Evolutionary conservation across 1,140 invertebrate species (phyloP).

Genomic region (Leptinotarsa lineolata): DNA sequence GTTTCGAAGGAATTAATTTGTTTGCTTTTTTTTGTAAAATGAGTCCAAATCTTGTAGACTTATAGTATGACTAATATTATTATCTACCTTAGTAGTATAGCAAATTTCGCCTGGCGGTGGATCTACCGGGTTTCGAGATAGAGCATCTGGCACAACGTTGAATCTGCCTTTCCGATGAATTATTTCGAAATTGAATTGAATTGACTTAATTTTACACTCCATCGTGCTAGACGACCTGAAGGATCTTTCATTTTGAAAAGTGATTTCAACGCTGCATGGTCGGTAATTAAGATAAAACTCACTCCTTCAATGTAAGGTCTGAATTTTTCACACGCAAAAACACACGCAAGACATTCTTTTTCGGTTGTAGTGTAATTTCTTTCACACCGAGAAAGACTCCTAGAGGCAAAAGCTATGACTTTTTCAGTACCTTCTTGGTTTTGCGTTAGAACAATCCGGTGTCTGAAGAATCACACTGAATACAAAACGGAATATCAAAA

Average conservation of each 20-base stretch:
- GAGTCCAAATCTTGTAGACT: slow-evolving; percentile 5
- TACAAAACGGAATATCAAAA: slow-evolving; percentile 33
- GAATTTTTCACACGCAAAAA: slow-evolving; percentile 34
- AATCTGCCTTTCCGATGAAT: slow-evolving; percentile 25
- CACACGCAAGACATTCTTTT: slow-evolving; percentile 31
- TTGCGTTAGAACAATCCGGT: slow-evolving; percentile 41
- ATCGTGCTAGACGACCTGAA: slow-evolving; percentile 37
- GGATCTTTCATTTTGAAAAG: slow-evolving; percentile 28
- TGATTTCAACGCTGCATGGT: slow-evolving; percentile 25
- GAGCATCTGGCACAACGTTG: slow-evolving; percentile 31
- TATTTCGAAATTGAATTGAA: slow-evolving; percentile 26
- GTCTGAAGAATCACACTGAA: slow-evolving; percentile 46
- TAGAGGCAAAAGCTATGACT: slow-evolving; percentile 58
- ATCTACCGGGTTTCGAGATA: slow-evolving; percentile 28
- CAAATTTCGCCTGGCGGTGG: background rate
- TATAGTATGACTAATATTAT: background rate
- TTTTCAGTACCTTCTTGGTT: slow-evolving; percentile 46
- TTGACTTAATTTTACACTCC: slow-evolving; percentile 25
- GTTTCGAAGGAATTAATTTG: slow-evolving; percentile 14
- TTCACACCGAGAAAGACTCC: slow-evolving; percentile 48
- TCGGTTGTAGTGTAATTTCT: slow-evolving; percentile 32
- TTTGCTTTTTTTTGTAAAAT: slow-evolving; percentile 14
- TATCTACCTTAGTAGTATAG: background rate
- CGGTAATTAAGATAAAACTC: slow-evolving; percentile 26
- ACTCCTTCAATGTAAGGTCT: slow-evolving; percentile 28